A percentile compares a stretch with the other conserved stretches of the same genome.
These are phyloP conservation scores for Fabriciana adippe DNA, from an alignment of 2,888 invertebrate genomes.

Conservation along the genomic window DNA sequence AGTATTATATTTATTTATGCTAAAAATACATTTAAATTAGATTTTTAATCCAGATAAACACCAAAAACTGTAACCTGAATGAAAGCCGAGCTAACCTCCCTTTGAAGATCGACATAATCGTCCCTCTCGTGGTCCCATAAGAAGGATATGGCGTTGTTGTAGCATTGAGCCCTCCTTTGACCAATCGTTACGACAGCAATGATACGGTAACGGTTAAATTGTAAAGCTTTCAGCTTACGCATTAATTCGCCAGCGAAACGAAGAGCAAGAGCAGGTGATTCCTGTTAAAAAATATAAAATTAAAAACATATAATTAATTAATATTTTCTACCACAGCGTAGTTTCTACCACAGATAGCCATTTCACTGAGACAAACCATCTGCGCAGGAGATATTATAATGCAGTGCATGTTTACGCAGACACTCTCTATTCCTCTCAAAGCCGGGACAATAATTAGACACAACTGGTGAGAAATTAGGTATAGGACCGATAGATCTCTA, in stretches of 20 bases:
- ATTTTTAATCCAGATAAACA: constrained; percentile 58
- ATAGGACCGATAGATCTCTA: too few species aligned
- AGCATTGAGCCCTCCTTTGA: constrained; percentile 67
- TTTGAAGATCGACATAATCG: constrained; percentile 51
- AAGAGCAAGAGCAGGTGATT: constrained; percentile 52
- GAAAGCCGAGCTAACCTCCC: constrained; percentile 55
- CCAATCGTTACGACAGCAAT: constrained; percentile 62
- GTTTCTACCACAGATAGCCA: too few species aligned
- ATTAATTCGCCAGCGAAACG: constrained; percentile 60
- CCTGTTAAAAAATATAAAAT: constrained; percentile 35
- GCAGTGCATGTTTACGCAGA: too few species aligned
- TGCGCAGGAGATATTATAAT: neutral
- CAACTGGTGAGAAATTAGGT: too few species aligned
- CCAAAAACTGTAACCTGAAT: constrained; percentile 69
- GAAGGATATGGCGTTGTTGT: constrained; percentile 67
- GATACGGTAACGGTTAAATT: constrained; percentile 64
- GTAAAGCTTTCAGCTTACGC: constrained; percentile 56
- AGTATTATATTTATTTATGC: neutral
- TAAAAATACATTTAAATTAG: constrained; percentile 14
- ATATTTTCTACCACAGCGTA: too few species aligned
- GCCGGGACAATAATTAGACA: too few species aligned
- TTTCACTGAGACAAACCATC: too few species aligned
- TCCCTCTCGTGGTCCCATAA: constrained; percentile 70
- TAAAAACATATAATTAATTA: too few species aligned
- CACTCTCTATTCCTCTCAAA: too few species aligned